Evolutionary conservation across 1,140 invertebrate species (phyloP).

Genomic region (Plodia interpunctella): DNA sequence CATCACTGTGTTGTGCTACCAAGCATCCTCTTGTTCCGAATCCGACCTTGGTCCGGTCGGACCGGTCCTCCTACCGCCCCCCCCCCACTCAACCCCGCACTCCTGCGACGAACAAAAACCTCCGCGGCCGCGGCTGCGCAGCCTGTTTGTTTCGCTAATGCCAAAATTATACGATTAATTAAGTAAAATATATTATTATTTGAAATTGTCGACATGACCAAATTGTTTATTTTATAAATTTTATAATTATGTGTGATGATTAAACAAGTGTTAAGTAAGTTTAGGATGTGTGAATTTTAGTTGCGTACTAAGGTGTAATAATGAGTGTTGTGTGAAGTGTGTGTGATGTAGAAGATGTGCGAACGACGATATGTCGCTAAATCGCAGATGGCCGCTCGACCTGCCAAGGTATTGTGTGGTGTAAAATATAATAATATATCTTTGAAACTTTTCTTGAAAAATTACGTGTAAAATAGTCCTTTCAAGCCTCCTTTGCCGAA

Average conservation of each 20-base stretch:
- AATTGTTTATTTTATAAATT: background rate
- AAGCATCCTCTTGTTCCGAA: constrained; percentile 3
- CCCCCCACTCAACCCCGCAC: background rate
- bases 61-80: constrained; percentile 19
- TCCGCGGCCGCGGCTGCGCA: background rate
- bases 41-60: constrained; percentile 20
- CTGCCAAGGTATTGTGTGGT: constrained; percentile 41
- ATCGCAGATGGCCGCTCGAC: constrained; percentile 48
- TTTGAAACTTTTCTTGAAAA: no score
- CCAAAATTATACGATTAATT: background rate
- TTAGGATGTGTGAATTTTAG: no score
- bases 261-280: no score
- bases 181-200: background rate
- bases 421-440: no score
- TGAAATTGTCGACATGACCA: background rate
- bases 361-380: constrained; percentile 20
- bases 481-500: no score
- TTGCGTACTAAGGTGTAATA: no score
- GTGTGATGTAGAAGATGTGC: constrained; percentile 37
- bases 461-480: no score
- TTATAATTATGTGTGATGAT: background rate
- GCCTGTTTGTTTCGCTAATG: constrained; percentile 8
- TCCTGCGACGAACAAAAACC: constrained; percentile 7
- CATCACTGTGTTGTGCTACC: background rate
- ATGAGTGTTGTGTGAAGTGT: constrained; percentile 20